Percentiles rank a stretch among this genome's conserved stretches.
Evolutionary conservation across 2,888 invertebrate species (phyloP).

Genomic region (Protophormia terraenovae): DNA sequence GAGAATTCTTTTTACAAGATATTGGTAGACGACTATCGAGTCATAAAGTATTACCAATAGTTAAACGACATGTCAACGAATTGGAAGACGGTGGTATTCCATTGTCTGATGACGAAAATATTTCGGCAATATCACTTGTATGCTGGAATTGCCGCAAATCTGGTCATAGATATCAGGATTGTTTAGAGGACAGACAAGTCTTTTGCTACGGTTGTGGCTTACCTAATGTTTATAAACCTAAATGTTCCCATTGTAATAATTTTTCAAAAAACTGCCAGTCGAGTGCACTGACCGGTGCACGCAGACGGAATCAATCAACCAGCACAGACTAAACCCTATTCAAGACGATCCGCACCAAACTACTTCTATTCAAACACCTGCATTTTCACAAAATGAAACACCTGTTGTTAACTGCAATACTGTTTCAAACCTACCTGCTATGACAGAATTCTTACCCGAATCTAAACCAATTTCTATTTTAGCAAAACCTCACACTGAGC

Average conservation of each 20-base stretch:
- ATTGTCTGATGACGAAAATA: neutral
- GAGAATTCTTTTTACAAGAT: conserved; percentile 31
- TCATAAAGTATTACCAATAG: neutral
- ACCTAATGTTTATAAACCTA: neutral
- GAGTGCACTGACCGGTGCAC: conserved; percentile 13
- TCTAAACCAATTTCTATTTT: too few species aligned
- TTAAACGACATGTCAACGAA: neutral
- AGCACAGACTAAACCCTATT: too few species aligned
- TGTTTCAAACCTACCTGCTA: too few species aligned
- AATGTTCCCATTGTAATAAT: neutral
- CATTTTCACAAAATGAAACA: neutral
- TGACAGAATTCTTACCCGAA: too few species aligned
- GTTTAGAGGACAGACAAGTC: neutral
- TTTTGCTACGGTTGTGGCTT: conserved; percentile 22
- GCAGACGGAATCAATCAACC: neutral
- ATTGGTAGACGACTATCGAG: neutral
- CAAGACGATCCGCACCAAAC: too few species aligned
- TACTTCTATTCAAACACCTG: neutral
- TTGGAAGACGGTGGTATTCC: neutral
- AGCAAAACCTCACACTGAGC: neutral
- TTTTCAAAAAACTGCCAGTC: conserved; percentile 1
- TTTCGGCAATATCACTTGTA: neutral
- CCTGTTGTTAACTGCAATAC: too few species aligned
- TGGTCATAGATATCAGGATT: conserved; percentile 24
- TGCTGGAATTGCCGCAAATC: conserved; percentile 17